These are phyloP conservation scores for Pseudomyrmex pallidus DNA, from an alignment of 1,140 invertebrate species.

Conservation along the genomic window DNA sequence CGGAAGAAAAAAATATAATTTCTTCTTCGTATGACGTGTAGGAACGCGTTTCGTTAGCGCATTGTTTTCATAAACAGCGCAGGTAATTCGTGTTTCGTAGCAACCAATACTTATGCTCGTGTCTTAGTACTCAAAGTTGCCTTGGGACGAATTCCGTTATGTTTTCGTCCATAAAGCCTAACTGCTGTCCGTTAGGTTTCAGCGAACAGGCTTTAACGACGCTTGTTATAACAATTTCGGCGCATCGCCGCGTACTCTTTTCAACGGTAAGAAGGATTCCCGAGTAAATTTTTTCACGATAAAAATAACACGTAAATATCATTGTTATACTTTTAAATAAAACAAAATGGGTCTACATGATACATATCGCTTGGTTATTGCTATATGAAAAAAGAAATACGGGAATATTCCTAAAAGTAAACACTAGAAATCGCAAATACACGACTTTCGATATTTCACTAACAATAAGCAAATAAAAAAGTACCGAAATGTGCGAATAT, in stretches of 20 bases:
- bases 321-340: too few relatives aligned
- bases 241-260: conserved; percentile 37
- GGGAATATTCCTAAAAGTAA: neutral
- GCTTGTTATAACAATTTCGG: conserved; percentile 52
- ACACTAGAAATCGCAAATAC: neutral
- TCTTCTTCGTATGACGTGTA: neutral
- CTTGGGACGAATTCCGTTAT: conserved; percentile 68
- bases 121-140: conserved; percentile 48
- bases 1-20: conserved; percentile 15
- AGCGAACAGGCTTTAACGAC: conserved; percentile 50
- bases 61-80: conserved; percentile 29
- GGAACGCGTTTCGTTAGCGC: neutral
- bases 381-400: neutral
- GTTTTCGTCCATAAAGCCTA: conserved; percentile 67
- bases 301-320: neutral
- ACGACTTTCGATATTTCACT: neutral
- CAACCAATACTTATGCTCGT: conserved; percentile 50
- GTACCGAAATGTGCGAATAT: conserved; percentile 6
- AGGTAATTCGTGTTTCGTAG: conserved; percentile 63
- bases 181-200: conserved; percentile 65
- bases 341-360: too few relatives aligned
- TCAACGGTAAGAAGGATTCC: conserved; percentile 31
- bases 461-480: neutral
- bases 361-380: too few relatives aligned
- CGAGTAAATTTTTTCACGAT: conserved; percentile 21